Evolutionary conservation across 1,140 invertebrate genomes (phyloP).

Genomic region (Andrena cerasifolii): DNA sequence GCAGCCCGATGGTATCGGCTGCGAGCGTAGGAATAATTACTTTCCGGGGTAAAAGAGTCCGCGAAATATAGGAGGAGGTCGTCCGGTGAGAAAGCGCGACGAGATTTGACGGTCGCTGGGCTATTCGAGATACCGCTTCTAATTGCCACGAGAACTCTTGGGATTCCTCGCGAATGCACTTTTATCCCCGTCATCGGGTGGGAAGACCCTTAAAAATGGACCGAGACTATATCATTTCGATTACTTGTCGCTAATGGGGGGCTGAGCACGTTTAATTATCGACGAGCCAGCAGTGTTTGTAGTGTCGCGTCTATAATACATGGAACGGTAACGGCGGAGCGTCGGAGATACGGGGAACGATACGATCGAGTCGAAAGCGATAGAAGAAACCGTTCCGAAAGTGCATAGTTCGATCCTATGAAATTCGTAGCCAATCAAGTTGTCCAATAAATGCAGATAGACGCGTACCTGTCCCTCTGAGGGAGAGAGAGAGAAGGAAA

Average conservation of each 20-base stretch:
- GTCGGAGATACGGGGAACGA: not conserved
- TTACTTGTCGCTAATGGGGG: too few species aligned
- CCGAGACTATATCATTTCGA: too few species aligned
- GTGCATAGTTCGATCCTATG: constrained; percentile 23
- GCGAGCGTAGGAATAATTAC: constrained; percentile 29
- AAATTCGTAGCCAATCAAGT: constrained; percentile 46
- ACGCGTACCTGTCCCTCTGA: constrained; percentile 50
- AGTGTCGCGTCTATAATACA: not conserved
- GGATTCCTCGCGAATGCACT: too few species aligned
- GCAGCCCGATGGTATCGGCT: constrained; percentile 14
- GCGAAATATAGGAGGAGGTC: constrained; percentile 16
- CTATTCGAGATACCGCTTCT: too few species aligned
- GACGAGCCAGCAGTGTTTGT: not conserved
- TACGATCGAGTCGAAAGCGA: not conserved
- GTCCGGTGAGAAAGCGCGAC: too few species aligned
- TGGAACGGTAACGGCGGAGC: not conserved
- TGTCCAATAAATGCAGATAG: constrained; percentile 50
- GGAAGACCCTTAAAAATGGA: too few species aligned
- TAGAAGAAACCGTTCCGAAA: not conserved
- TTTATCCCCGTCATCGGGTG: too few species aligned
- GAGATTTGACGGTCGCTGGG: too few species aligned
- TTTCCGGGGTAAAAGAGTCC: not conserved
- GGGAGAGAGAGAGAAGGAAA: not conserved
- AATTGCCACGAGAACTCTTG: too few species aligned
- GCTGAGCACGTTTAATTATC: not conserved